phyloP scores from a whole-genome alignment of 1,140 invertebrate genomes.

The Rhizoglyphus robini region DNA sequence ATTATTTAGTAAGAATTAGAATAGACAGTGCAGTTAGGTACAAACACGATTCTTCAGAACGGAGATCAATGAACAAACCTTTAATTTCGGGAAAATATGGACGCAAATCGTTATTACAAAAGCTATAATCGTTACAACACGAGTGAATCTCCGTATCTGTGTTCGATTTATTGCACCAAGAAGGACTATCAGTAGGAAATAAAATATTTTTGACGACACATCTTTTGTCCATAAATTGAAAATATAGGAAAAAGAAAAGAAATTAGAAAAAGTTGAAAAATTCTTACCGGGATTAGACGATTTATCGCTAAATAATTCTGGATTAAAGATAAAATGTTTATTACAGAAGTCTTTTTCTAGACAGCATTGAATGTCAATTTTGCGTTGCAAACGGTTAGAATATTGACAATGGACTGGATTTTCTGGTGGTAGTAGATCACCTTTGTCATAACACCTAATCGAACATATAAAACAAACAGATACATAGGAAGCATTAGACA shows the following conservation, averaged over 20 bases:
- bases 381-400: constrained; percentile 36
- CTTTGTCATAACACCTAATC: constrained; percentile 50
- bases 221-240: constrained; percentile 29
- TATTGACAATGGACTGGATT: constrained; percentile 49
- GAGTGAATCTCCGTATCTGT: constrained; percentile 17
- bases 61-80: not conserved
- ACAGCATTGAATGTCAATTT: constrained; percentile 47
- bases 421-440: constrained; percentile 55
- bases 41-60: not conserved
- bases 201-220: constrained; percentile 40
- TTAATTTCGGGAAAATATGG: not conserved
- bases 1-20: not conserved
- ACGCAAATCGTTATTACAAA: constrained; percentile 27
- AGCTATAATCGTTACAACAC: constrained; percentile 29
- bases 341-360: constrained; percentile 53
- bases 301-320: constrained; percentile 23
- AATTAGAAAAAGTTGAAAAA: constrained; percentile 20
- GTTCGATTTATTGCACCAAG: constrained; percentile 38
- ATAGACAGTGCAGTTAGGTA: not conserved
- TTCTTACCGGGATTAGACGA: constrained; percentile 31
- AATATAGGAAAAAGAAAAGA: constrained; percentile 22
- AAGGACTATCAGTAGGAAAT: constrained; percentile 38
- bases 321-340: constrained; percentile 38
- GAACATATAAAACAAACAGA: not conserved
- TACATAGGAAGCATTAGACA: not conserved